phyloP scores from a whole-genome alignment of 1,140 invertebrate genomes.

The Drosophila tani region DNA sequence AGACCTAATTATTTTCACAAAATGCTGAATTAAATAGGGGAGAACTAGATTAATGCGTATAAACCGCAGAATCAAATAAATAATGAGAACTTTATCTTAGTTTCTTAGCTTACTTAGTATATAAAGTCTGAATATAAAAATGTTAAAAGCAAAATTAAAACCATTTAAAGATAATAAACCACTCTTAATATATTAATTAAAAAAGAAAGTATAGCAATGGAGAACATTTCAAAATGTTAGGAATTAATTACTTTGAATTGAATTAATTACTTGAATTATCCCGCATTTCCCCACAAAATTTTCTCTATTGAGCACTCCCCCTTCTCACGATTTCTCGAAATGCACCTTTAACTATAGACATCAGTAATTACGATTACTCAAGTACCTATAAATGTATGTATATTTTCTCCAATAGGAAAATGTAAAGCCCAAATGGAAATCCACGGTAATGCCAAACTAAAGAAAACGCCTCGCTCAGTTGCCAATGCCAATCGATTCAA shows the following conservation, averaged over 20 bases:
- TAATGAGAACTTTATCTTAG: too few species aligned
- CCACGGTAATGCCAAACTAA: constrained; percentile 75
- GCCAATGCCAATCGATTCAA: constrained; percentile 43
- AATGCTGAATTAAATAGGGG: too few species aligned
- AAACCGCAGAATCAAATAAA: too few species aligned
- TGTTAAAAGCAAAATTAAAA: too few species aligned
- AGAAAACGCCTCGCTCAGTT: constrained; percentile 34
- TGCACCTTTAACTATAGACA: constrained; percentile 36
- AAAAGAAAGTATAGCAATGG: too few species aligned
- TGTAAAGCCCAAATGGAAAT: constrained; percentile 84
- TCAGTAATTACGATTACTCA: constrained; percentile 15
- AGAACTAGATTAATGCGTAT: too few species aligned
- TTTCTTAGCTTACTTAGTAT: too few species aligned
- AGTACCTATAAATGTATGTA: constrained; percentile 50
- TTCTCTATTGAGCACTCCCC: constrained; percentile 18
- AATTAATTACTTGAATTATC: neutral
- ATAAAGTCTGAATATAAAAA: too few species aligned
- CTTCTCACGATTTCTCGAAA: constrained; percentile 22
- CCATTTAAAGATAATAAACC: too few species aligned
- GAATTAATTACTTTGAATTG: neutral
- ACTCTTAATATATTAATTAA: too few species aligned
- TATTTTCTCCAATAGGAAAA: constrained; percentile 79
- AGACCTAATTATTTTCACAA: too few species aligned
- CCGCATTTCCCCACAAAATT: neutral
- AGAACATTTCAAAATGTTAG: too few species aligned